Conservation (phyloP, 2,888 invertebrate genomes). For the Spisula subtruncata region DNA sequence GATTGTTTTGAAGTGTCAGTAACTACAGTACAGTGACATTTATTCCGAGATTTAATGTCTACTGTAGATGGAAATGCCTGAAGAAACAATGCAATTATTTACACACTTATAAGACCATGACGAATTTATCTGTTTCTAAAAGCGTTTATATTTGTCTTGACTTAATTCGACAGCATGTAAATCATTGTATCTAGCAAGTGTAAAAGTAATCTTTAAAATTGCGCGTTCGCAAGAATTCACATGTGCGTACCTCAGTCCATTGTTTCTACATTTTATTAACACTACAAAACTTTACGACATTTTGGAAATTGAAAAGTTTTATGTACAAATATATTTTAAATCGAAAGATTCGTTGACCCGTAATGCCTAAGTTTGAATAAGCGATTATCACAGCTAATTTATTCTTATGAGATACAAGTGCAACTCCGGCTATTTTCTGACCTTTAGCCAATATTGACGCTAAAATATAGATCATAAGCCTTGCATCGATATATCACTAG, state of each 20-base stretch:
- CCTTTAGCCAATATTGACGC: not conserved
- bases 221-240: not conserved
- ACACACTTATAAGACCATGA: no score
- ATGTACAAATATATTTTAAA: not conserved
- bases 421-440: not conserved
- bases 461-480: not conserved
- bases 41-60: no score
- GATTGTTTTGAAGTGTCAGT: no score
- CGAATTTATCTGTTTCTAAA: no score
- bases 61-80: no score
- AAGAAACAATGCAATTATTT: no score
- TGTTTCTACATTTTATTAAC: no score
- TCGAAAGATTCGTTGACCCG: not conserved
- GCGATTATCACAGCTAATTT: not conserved
- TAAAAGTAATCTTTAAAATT: not conserved
- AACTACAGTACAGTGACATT: no score
- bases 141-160: no score
- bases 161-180: no score
- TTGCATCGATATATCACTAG: not conserved
- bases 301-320: not conserved
- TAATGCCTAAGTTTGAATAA: not conserved
- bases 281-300: no score
- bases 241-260: not conserved
- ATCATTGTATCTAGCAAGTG: not conserved
- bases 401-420: not conserved